These are phyloP conservation scores for Patella vulgata DNA, from an alignment of 1,140 invertebrate species.

Conservation along the genomic window DNA sequence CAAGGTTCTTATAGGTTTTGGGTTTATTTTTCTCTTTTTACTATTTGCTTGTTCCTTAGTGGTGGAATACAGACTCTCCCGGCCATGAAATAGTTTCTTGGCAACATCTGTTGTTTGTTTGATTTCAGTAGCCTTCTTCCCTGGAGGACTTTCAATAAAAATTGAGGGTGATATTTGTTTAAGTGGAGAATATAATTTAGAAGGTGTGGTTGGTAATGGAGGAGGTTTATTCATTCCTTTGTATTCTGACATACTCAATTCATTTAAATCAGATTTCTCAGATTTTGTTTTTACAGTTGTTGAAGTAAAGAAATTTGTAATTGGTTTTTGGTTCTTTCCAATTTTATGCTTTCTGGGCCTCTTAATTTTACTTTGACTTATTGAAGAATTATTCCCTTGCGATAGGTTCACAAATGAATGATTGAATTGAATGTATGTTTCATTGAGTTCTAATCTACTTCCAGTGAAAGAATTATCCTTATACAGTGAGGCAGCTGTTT, in stretches of 20 bases:
- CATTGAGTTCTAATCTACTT: no score
- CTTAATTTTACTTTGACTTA: no score
- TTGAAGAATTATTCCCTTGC: no score
- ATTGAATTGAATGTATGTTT: no score
- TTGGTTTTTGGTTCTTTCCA: constrained; percentile 18
- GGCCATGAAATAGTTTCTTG: constrained; percentile 34
- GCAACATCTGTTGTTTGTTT: constrained; percentile 14
- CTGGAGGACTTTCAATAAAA: constrained; percentile 14
- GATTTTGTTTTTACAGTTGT: no score
- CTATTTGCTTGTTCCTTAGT: background rate
- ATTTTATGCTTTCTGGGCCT: constrained; percentile 14
- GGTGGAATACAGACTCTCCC: constrained; percentile 13
- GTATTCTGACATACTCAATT: background rate
- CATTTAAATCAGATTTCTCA: background rate
- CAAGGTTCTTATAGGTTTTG: no score
- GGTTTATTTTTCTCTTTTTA: constrained; percentile 3
- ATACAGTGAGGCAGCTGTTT: no score
- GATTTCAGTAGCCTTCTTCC: constrained; percentile 3
- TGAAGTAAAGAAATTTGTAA: constrained; percentile 12
- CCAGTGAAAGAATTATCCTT: no score
- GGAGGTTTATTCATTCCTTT: background rate
- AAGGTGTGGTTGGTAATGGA: background rate
- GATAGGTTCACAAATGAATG: no score
- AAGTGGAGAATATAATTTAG: constrained; percentile 33
- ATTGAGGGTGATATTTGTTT: constrained; percentile 23